phyloP scores from a whole-genome alignment of 1,140 invertebrate species.

The Nomia melanderi region DNA sequence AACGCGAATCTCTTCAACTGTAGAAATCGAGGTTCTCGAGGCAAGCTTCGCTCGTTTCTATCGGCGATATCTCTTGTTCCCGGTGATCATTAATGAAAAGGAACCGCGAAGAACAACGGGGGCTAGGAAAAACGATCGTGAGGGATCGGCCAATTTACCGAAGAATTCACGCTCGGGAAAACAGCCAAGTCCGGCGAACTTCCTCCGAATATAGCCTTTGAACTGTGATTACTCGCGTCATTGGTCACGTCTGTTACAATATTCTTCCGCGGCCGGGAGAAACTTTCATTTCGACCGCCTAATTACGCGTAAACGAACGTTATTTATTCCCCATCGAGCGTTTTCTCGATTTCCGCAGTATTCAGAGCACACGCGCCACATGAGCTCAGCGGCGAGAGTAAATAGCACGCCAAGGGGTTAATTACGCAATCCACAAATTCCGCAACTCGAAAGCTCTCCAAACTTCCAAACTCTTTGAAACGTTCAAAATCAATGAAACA shows the following conservation, averaged over 20 bases:
- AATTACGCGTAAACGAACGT: background rate
- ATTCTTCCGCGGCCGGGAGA: background rate
- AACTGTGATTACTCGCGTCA: slow-evolving; percentile 5
- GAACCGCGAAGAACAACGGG: background rate
- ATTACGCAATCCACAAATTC: no score
- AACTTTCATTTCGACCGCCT: background rate
- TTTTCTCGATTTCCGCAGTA: background rate
- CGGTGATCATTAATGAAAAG: background rate
- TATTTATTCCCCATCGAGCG: background rate
- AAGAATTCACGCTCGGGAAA: slow-evolving; percentile 1
- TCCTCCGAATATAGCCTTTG: background rate
- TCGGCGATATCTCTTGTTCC: background rate
- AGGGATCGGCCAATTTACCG: slow-evolving; percentile 1
- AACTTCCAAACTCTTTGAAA: no score
- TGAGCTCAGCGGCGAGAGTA: no score
- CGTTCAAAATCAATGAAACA: no score
- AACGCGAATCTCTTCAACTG: no score
- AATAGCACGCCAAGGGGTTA: no score
- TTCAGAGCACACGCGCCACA: no score
- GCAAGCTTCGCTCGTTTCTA: background rate
- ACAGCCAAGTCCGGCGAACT: background rate
- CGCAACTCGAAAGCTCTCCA: no score
- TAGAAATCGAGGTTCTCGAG: no score
- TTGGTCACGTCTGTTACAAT: background rate
- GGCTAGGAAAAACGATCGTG: background rate